Evolutionary conservation across 2,113 vertebrate genomes (phyloP).

Genomic region (Hemicordylus capensis): DNA sequence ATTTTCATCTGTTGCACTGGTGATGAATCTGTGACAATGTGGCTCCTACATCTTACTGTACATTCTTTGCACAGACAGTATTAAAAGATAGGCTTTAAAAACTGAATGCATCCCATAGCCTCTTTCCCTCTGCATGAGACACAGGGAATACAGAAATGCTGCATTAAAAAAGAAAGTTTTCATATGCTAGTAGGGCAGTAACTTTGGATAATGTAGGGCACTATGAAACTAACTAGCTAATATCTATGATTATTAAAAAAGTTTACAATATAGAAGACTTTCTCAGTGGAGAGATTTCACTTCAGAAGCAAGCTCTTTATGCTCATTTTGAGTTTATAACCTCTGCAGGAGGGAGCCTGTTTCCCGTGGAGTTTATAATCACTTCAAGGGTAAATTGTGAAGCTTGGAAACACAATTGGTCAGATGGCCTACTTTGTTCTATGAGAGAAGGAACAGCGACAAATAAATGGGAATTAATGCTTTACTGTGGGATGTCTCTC

Average conservation of each 20-base stretch:
- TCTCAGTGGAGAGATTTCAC: conserved; percentile 32
- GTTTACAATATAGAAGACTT: conserved; percentile 27
- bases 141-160: neutral
- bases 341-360: conserved; percentile 13
- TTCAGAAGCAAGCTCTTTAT: conserved; percentile 31
- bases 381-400: conserved; percentile 32
- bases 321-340: conserved; percentile 40
- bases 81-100: neutral
- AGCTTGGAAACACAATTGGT: conserved; percentile 19
- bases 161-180: neutral
- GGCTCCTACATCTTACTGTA: neutral
- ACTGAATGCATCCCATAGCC: neutral
- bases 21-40: neutral
- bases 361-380: conserved; percentile 38
- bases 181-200: neutral
- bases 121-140: neutral
- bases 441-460: neutral
- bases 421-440: conserved; percentile 8
- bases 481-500: neutral
- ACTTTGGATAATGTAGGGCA: conserved; percentile 13
- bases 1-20: neutral
- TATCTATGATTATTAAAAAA: conserved; percentile 37
- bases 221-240: conserved; percentile 26
- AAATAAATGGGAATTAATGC: conserved; percentile 33
- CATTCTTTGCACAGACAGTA: neutral